Evolutionary conservation across 2,113 vertebrate genomes (phyloP), one percentile per base, ranked within the genome.

Genomic region (Colius striatus): DNA sequence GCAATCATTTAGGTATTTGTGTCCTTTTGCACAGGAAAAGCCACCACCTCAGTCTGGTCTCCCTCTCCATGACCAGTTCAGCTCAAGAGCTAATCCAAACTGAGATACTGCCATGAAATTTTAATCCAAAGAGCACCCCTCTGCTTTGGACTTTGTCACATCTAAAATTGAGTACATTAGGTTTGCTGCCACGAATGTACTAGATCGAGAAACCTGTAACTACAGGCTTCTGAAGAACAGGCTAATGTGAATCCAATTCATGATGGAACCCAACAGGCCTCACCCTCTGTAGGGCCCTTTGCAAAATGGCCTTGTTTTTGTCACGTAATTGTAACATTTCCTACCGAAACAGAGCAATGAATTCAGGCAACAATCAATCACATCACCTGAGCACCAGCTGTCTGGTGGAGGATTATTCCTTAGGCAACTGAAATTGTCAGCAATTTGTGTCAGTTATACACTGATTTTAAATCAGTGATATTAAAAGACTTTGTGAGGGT

Each of bases 201-300:
- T 27, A 20, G 13, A 38, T 2, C 29, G 22, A 87, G 32, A 50
- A 77, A 80, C 23, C 22, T 85, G 74, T 19, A 89, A 38, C 7
- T 27, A 4, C 0, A 0, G 50, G 41, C 14, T 77, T 71, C 29
- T 45, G 74, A 82, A 74, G 63, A 76, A n/a, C 60, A 87, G 30
- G 53, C 13, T 26, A 61, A 22, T 1, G 1, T 2, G 12, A 3
- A 25, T 10, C 26, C 43, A 58, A 12, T 13, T 27, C 5, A 4
- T n/a, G 30, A 43, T 36, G 29, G 41, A 76, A 62, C 5, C 12
- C 17, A 26, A 21, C 0, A 0, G 30, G 20, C 19, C 12, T 78
- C 82, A 45, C 4, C 4, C 26, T 62, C 36, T 25, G 43, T 27
- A 58, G 18, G 29, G 9, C 32, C 38, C 48, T 38, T 80, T 11